Conservation (phyloP, 2,113 vertebrate species). For the Rhabdomys dilectus region DNA sequence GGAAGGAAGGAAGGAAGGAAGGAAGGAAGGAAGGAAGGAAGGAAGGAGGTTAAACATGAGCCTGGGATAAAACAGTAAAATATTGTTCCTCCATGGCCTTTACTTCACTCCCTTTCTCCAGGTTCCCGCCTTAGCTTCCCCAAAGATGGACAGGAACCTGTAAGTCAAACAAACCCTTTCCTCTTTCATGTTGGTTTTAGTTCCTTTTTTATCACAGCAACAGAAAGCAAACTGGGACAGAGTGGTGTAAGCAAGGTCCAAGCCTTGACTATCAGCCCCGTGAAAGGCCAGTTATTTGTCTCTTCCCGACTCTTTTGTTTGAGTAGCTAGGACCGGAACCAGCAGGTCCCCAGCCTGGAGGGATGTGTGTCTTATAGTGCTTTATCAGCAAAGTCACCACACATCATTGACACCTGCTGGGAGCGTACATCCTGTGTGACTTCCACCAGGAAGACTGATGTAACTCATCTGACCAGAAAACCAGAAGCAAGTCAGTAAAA, state of each 20-base stretch:
- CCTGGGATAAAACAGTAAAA: background rate
- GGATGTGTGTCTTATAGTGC: background rate
- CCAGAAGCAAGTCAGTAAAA: fast-evolving
- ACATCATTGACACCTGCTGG: fast-evolving
- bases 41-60: too few species aligned
- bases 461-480: fast-evolving
- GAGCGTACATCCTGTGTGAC: fast-evolving
- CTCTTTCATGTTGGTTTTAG: background rate
- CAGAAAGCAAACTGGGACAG: background rate
- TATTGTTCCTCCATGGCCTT: background rate
- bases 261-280: background rate
- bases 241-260: background rate
- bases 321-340: background rate
- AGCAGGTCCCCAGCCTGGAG: background rate
- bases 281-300: too few species aligned
- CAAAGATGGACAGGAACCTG: background rate
- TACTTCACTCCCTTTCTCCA: background rate
- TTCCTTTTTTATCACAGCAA: background rate
- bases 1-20: too few species aligned
- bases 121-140: too few species aligned
- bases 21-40: too few species aligned
- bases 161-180: background rate
- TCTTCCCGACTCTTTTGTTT: background rate
- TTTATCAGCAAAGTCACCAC: background rate
- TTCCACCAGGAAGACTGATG: fast-evolving